Percentiles rank a stretch among this genome's conserved stretches.
Evolutionary conservation across 2,113 vertebrate species (phyloP).

Genomic region (Smithornis capensis): DNA sequence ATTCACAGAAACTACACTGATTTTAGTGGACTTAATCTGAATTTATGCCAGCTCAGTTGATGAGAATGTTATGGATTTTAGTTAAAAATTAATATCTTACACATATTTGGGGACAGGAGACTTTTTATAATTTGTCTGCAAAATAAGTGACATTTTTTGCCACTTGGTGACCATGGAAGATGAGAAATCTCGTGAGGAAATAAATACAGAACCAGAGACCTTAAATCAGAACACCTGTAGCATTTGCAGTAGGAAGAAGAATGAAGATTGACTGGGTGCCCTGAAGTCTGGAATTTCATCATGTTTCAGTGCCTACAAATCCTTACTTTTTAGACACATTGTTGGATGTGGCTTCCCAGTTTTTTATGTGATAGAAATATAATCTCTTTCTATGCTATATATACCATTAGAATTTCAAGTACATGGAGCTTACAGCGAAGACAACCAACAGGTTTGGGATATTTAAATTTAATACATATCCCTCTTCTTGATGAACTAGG

Average conservation of each 20-base stretch:
- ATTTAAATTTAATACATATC: not conserved
- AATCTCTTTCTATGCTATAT: not conserved
- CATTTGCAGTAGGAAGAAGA: not conserved
- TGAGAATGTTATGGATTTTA: not conserved
- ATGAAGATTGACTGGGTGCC: accelerated
- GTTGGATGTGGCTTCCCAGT: not conserved
- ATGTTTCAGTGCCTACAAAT: not conserved
- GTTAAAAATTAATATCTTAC: not conserved
- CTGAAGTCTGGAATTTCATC: not conserved
- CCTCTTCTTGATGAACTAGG: not conserved
- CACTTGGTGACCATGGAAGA: not conserved
- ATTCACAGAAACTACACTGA: not conserved
- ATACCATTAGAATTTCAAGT: not conserved
- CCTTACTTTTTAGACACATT: not conserved
- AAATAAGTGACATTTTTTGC: not conserved
- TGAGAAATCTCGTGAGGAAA: not conserved
- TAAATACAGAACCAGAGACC: not conserved
- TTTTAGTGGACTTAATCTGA: not conserved
- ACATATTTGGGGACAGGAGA: not conserved
- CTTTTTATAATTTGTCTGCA: not conserved
- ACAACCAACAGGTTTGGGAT: not conserved
- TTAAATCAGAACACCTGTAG: not conserved
- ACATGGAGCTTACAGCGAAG: not conserved
- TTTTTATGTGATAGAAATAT: not conserved
- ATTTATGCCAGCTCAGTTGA: not conserved